Evolutionary conservation across 2,888 invertebrate species (phyloP).

Genomic region (Orchesella flavescens): DNA sequence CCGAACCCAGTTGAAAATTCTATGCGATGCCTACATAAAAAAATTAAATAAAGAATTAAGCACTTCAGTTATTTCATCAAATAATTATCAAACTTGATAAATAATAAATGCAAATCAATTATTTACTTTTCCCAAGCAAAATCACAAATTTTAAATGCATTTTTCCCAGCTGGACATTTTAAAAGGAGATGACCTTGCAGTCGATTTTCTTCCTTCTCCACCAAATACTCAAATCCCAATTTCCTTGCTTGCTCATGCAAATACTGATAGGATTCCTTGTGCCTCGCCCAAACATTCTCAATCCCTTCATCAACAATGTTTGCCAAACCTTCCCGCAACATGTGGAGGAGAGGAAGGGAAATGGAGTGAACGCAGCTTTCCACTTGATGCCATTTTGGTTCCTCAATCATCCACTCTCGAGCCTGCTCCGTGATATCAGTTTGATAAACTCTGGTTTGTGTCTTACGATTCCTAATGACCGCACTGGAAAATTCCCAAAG

Average conservation of each 20-base stretch:
- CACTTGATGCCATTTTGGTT: neutral
- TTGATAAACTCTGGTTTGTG: neutral
- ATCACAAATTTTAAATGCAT: neutral
- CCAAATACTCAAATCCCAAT: neutral
- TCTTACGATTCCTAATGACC: neutral
- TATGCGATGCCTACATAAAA: neutral
- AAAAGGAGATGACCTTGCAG: neutral
- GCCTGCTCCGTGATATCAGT: neutral
- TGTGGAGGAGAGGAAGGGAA: neutral
- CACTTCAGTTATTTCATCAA: neutral
- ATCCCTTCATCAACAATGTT: neutral
- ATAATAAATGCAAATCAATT: neutral
- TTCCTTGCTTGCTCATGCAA: neutral
- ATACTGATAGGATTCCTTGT: neutral
- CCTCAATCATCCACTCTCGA: neutral
- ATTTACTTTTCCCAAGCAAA: neutral
- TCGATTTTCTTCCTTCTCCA: neutral
- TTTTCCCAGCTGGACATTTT: neutral
- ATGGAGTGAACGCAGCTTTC: neutral
- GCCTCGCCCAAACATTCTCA: neutral
- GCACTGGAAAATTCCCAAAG: neutral
- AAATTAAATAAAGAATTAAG: neutral
- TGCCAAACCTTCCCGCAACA: neutral
- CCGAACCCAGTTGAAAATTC: neutral
- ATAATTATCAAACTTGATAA: no score